Evolutionary conservation across 30 jellyfish, hydroid and myxozoan species (phyloP), one percentile per base, ranked within the genome.

Genomic region (Chrysaora quinquecirrha): DNA sequence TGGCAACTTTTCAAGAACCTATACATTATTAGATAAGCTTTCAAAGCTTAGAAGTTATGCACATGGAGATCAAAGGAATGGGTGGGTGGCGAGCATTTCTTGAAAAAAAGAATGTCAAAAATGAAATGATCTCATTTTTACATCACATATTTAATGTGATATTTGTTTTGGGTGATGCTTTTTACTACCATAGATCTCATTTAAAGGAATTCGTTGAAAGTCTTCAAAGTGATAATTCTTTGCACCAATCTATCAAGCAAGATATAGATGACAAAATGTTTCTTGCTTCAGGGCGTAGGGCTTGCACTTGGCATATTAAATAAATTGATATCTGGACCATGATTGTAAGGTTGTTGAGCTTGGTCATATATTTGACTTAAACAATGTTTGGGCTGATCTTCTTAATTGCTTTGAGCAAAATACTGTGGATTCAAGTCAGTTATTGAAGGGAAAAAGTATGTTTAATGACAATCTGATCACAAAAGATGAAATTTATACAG

Each of bases 31-130:
- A 9, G 29, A 28, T 70, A 75, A 70, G 32, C 11, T 70, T 70
- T 70, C 82, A 33, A 70, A 70, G 32, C 23, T 70, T 25, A 3
- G 32, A 6, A 6, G 24, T 2, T 58, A 56, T 32, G 34, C 71
- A 2, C 83, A 54, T 48, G 88, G 88, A 3, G 88, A 76, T 38
- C 88, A 76, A 35, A 30, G 88, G 10, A 76, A 76, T 76, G 88
- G 88, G 19, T 1, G 88, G 58, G 34, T 76, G 88, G 88, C 60
- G 16, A 3, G 88, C 88, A 3, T 76, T 21, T 29, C 34, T 76
- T 3, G 34, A 61, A 7, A 54, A 76, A 33, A 24, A 4, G 23
- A 32, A 32, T 6, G 31, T 28, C 1, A 27, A 76, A 22, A 60
- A 76, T 61, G 7, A 21, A 9, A 76, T 54, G 71, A 23, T 33